phyloP scores from a whole-genome alignment of 2,113 vertebrate species.

The Tautogolabrus adspersus region DNA sequence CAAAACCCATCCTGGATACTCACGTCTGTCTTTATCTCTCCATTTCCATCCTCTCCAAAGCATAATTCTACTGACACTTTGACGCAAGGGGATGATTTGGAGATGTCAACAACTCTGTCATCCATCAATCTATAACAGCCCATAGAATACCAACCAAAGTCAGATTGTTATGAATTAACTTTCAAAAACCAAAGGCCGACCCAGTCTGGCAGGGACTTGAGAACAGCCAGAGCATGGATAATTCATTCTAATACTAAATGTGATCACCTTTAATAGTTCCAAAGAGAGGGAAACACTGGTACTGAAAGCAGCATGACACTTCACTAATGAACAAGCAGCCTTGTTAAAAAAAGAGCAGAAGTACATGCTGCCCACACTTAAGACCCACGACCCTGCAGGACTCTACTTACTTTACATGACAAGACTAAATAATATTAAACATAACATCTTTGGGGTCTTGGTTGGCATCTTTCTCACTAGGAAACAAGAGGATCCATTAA shows the following conservation, averaged over 20 bases:
- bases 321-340: slow-evolving; percentile 17
- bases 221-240: not conserved
- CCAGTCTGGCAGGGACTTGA: not conserved
- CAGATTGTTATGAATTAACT: not conserved
- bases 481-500: not conserved
- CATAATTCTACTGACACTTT: not conserved
- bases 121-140: not conserved
- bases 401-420: not conserved
- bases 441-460: not conserved
- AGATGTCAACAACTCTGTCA: not conserved
- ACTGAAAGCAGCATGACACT: slow-evolving; percentile 8
- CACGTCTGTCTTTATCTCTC: not conserved
- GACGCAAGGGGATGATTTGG: not conserved
- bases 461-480: not conserved
- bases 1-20: slow-evolving; percentile 12
- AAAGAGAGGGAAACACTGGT: not conserved
- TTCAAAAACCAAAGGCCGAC: not conserved
- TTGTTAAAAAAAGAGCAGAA: slow-evolving; percentile 11
- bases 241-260: slow-evolving; percentile 15
- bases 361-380: not conserved
- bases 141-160: not conserved
- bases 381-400: not conserved
- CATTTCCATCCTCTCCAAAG: slow-evolving; percentile 10
- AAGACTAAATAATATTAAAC: not conserved
- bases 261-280: not conserved